Base-by-base conservation (phyloP, 2,888 invertebrate genomes). In the Platycheirus albimanus region DNA sequence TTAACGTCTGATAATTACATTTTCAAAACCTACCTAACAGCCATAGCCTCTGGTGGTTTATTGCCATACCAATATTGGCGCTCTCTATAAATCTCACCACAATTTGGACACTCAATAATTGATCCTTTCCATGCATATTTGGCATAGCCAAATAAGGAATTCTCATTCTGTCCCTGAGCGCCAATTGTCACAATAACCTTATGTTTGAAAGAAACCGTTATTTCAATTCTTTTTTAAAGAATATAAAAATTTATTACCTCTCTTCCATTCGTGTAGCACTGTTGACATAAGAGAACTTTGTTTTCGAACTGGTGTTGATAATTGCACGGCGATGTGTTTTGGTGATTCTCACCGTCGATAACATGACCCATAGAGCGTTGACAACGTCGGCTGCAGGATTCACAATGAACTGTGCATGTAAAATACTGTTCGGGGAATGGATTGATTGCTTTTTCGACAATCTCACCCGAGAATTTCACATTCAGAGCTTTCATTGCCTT, bases 61-160 rank as follows among this genome's bases (percentile, higher is more conserved):
- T 96, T 96, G 4, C 95, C 96, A 88, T 94, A 96, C 96, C 96
- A 96, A 89, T 94, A 94, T 88, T 96, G 94, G 20, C 96, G 92
- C 86, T 95, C 95, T 47, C 95, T 92, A 88, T 93, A 94, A 64
- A 91, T 90, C 81, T 91, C 90, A 1, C 90, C 91, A 70, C 90
- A 96, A 86, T 93, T 92, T 11, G 93, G 93, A 90, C 96, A 96
- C 87, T 95, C 95, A 75, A 96, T 93, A 0, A 95, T 93, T 87
- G 94, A 95, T 87, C 96, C 96, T 56, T 95, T 94, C 95, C 95
- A 96, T 0, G 95, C 94, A 88, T 94, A 95, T 87, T 93, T 95
- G 1, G 95, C 94, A 49, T 95, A 89, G 30, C 94, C 94, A 64
- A 94, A 92, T 94, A 94, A 95, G 5, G 94, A 92, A 85, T 91